Base-by-base conservation (phyloP, 2,888 invertebrate species). In the Luperina testacea region DNA sequence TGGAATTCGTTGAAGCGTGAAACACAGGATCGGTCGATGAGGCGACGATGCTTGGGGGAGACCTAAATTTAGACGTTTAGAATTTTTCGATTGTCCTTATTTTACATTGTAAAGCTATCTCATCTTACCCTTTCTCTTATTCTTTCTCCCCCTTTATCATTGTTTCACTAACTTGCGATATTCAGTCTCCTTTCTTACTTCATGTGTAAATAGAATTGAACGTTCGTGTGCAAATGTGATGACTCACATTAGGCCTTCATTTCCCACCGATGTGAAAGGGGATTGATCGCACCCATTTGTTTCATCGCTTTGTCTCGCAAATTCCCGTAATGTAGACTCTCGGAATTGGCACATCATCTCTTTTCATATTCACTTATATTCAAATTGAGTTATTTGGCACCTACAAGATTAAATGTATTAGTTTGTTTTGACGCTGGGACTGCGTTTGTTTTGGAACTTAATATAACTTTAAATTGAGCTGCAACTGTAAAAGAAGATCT, bases 221-320 rank as follows among this genome's bases (percentile, higher is more conserved):
- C 90, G 91, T 90, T 63, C 89, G 92, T 95, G 94, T 96, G 96
- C 95, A 96, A 96, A 96, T 96, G 96, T 94, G 96, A 96, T 95
- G 96, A 93, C 88, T 89, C 90, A 91, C 95, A 96, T 96, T 96
- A 96, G 95, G 95, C 93, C 89, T 93, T 94, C 94, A 94, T 95
- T 94, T 92, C 89, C 90, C 89, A 90, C 83, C 85, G 88, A 90
- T 75, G 88, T 88, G 89, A 90, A 92, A 91, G 92, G 93, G 93
- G 92, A 96, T 93, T 93, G 94, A 96, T 96, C 88, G 92, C 87
- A 45, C 86, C 85, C 94, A 96, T 96, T 96, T 95, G 95, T 96
- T 92, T 83, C 68, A 80, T 72, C 82, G 88, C 90, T 90, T 89
- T 91, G 92, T 92, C 90, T 90, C 81, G 79, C 81, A 82, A 87